phyloP scores from a whole-genome alignment of 1,140 invertebrate genomes.

The Drosophila ficusphila region DNA sequence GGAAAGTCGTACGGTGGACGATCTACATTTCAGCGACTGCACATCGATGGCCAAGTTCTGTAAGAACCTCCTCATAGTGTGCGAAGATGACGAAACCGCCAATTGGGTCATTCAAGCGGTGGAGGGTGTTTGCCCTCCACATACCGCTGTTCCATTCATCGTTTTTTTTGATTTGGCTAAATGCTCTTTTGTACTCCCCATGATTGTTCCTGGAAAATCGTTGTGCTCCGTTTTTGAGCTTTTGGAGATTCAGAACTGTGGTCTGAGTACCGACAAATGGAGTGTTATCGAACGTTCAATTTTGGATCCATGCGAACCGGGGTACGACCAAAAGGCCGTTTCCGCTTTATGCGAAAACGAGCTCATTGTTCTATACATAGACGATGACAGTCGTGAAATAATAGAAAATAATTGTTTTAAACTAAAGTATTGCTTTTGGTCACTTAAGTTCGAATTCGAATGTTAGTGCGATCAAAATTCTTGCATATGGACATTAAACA shows the following conservation, averaged over 20 bases:
- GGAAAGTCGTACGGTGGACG: not conserved
- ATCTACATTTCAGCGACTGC: slow-evolving; percentile 28
- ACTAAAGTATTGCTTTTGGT: slow-evolving; percentile 45
- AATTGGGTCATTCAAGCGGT: slow-evolving; percentile 36
- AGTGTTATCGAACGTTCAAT: not conserved
- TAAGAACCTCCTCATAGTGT: slow-evolving; percentile 17
- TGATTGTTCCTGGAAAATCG: slow-evolving; percentile 17
- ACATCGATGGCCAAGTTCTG: slow-evolving; percentile 6
- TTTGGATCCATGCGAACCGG: not conserved
- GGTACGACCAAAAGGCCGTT: slow-evolving; percentile 3
- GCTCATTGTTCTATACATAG: slow-evolving; percentile 21
- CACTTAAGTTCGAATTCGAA: slow-evolving; percentile 7
- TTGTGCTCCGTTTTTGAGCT: slow-evolving; percentile 28
- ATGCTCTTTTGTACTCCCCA: slow-evolving; percentile 26
- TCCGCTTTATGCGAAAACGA: slow-evolving; percentile 31
- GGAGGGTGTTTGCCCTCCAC: not conserved
- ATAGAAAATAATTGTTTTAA: slow-evolving; percentile 2
- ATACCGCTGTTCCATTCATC: slow-evolving; percentile 25
- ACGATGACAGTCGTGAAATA: slow-evolving; percentile 29
- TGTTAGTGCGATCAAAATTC: not conserved
- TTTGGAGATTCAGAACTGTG: slow-evolving; percentile 35
- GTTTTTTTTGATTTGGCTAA: slow-evolving; percentile 24
- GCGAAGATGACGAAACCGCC: slow-evolving; percentile 38
- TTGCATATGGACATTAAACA: too few relatives aligned
- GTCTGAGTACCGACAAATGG: slow-evolving; percentile 37